Evolutionary conservation across 2,797 vertebrate species (phyloP), one percentile per base, ranked within the genome.

Genomic region (Microcaecilia unicolor): DNA sequence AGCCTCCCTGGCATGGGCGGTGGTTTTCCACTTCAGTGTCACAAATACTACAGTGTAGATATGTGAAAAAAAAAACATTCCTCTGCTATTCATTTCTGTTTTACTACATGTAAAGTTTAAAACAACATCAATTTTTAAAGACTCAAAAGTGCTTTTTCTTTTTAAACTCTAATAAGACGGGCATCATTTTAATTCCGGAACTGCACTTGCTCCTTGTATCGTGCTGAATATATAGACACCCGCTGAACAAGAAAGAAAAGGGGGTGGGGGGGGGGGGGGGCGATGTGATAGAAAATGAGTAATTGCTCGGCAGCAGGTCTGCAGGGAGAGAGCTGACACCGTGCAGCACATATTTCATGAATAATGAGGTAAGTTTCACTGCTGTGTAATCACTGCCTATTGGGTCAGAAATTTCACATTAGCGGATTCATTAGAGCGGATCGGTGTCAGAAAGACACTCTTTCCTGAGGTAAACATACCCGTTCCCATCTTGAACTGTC

Each of bases 381-480:
- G 46, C 66, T 71, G 44, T 72, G 64, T 64, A 78, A 61, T 80
- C 76, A 71, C 58, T 78, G 70, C 61, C 67, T 76, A 36, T 77
- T 78, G 74, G 77, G 69, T 83, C 78, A 83, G 78, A 80, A 81
- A 83, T 75, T 81, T 79, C 69, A 64, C 44, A 61, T 84, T 83
- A 76, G 72, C 69, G 63, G 57, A 76, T 74, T 76, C 74, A 73
- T 76, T 74, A 72, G 74, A 79, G 71, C 74, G 76, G 59, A 77
- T 74, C 44, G 34, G 57, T 72, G 65, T 74, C 73, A 77, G 76
- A 65, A 69, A 77, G 67, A 68, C 55, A 62, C 51, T 54, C 22
- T 73, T 66, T 76, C 55, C 62, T 34, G 65, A 58, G 59, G 57
- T 76, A 80, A 82, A 71, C 58, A 64, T 60, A 66, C 53, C 59